Conservation (phyloP, 2,888 invertebrate species). For the Pyrrhia umbra region DNA sequence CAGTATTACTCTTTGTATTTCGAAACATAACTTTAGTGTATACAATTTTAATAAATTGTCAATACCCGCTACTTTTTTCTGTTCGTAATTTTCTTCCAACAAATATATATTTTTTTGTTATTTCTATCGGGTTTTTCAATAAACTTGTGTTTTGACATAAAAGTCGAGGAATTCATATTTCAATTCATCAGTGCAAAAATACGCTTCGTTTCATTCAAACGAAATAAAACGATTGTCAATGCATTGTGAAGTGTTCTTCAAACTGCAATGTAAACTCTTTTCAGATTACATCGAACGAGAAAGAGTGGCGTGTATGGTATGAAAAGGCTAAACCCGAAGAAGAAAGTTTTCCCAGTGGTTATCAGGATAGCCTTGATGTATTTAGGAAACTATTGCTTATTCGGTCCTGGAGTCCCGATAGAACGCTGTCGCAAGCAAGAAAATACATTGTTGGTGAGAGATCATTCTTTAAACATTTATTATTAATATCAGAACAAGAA, state of each 20-base stretch:
- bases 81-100: no score
- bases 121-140: no score
- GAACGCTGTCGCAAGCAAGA: slow-evolving; percentile 97
- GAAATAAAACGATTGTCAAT: no score
- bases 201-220: no score
- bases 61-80: no score
- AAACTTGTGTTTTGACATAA: no score
- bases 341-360: slow-evolving; percentile 97
- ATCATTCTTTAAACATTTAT: not conserved
- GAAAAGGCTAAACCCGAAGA: slow-evolving; percentile 98
- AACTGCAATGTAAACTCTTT: not conserved
- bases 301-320: slow-evolving; percentile 97
- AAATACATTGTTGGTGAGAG: slow-evolving; percentile 95
- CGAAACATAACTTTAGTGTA: no score
- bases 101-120: no score
- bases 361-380: slow-evolving; percentile 95
- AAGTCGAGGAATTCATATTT: no score
- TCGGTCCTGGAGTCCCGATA: slow-evolving; percentile 98
- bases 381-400: slow-evolving; percentile 96
- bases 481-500: no score
- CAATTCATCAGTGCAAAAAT: no score
- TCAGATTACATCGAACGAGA: slow-evolving; percentile 95
- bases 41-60: no score
- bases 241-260: not conserved
- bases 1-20: not conserved